These are phyloP conservation scores for Rhagium mordax DNA, from an alignment of 2,888 invertebrate species.

Conservation along the genomic window DNA sequence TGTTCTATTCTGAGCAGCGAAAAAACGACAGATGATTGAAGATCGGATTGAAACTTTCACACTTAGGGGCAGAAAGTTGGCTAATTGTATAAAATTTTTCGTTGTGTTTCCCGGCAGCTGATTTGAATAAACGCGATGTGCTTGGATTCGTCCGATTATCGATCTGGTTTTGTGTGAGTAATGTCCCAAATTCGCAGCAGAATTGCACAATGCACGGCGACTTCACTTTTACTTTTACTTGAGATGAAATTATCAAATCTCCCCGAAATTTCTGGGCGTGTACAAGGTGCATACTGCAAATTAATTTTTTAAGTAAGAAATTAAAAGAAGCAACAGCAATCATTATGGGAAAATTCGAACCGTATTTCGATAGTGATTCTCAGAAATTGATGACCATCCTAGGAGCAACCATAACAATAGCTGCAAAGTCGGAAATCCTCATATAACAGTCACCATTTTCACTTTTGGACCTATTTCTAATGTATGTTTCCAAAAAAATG, in stretches of 20 bases:
- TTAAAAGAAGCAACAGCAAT: too few species aligned
- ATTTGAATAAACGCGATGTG: not conserved
- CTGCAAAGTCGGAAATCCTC: too few species aligned
- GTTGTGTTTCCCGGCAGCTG: not conserved
- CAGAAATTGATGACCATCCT: too few species aligned
- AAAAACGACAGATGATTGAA: slow-evolving; percentile 9
- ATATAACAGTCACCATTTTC: too few species aligned
- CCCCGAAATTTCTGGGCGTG: not conserved
- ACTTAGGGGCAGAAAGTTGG: slow-evolving; percentile 16
- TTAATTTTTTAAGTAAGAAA: not conserved
- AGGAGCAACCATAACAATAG: too few species aligned
- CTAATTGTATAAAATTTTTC: not conserved
- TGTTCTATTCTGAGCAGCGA: not conserved
- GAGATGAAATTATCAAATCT: not conserved
- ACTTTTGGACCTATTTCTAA: too few species aligned
- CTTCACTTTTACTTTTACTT: not conserved
- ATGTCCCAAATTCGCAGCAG: not conserved
- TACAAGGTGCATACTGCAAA: not conserved
- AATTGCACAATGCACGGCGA: not conserved
- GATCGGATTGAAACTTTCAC: slow-evolving; percentile 3
- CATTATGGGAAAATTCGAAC: too few species aligned
- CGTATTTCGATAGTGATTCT: too few species aligned
- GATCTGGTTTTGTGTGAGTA: not conserved
- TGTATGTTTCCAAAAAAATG: too few species aligned
- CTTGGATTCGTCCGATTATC: not conserved